These are phyloP conservation scores for Nephrotoma appendiculata DNA, from an alignment of 2,888 invertebrate genomes.

Conservation along the genomic window DNA sequence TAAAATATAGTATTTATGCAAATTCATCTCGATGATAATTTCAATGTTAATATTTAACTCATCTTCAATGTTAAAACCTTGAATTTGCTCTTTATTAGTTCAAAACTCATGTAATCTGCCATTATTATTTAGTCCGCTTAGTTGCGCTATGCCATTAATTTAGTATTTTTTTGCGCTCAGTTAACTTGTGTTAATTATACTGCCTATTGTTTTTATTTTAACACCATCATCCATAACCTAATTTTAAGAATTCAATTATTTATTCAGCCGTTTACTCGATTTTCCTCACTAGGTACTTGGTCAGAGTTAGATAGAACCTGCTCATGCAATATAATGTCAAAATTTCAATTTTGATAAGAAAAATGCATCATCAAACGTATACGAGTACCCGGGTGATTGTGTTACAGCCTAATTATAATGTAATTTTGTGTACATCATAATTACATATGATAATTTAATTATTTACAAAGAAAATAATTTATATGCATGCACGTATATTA, in stretches of 20 bases:
- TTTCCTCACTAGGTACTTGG: background rate
- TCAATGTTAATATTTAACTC: background rate
- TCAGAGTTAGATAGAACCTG: no score
- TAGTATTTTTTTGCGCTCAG: background rate
- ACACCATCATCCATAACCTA: background rate
- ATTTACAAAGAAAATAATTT: background rate
- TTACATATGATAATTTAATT: background rate
- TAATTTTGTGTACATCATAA: no score
- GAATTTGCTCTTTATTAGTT: background rate
- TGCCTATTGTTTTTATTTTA: no score
- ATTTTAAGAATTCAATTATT: background rate
- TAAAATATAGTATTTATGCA: background rate
- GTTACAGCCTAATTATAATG: no score
- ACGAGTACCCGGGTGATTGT: no score
- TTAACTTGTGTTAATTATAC: background rate
- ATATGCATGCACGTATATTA: background rate
- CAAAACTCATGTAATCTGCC: background rate
- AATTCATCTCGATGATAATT: background rate
- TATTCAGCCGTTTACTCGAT: no score
- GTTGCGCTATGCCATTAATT: background rate
- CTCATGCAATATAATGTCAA: no score
- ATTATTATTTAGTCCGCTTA: background rate
- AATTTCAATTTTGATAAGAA: no score
- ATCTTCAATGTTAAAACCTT: background rate
- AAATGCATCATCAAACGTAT: no score